These are phyloP conservation scores for Epinephelus moara DNA, from an alignment of 2,113 vertebrate genomes.

Conservation along the genomic window DNA sequence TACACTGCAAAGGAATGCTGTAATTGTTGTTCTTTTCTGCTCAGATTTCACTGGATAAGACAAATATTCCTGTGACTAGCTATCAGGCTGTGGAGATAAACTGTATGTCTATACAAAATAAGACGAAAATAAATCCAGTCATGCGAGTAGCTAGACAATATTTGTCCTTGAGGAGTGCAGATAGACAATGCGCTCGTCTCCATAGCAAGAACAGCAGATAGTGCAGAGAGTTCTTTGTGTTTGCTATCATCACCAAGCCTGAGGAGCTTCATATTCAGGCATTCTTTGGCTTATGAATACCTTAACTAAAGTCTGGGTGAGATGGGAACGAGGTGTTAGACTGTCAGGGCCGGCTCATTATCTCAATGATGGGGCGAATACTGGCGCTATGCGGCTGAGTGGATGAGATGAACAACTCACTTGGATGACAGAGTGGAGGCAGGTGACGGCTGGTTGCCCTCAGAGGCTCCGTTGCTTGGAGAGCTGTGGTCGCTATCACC, in stretches of 20 bases:
- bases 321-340: constrained; percentile 57
- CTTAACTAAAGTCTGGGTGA: constrained; percentile 53
- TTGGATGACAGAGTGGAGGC: constrained; percentile 97
- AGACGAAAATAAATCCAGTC: constrained; percentile 70
- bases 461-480: constrained; percentile 95
- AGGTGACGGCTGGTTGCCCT: constrained; percentile 98
- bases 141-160: constrained; percentile 62
- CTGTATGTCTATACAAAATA: constrained; percentile 49
- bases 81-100: constrained; percentile 64
- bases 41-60: constrained; percentile 63
- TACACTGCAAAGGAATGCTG: neutral
- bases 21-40: constrained; percentile 57
- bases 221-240: constrained; percentile 62
- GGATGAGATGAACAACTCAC: constrained; percentile 82
- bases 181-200: constrained; percentile 72
- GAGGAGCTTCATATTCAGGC: constrained; percentile 62
- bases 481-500: constrained; percentile 99
- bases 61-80: constrained; percentile 35
- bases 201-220: constrained; percentile 63
- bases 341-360: constrained; percentile 73
- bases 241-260: constrained; percentile 52
- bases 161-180: constrained; percentile 74
- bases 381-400: neutral
- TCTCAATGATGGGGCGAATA: constrained; percentile 50
- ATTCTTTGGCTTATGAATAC: constrained; percentile 71